Base-by-base conservation (phyloP, 2,113 vertebrate species). In the Corythoichthys intestinalis region DNA sequence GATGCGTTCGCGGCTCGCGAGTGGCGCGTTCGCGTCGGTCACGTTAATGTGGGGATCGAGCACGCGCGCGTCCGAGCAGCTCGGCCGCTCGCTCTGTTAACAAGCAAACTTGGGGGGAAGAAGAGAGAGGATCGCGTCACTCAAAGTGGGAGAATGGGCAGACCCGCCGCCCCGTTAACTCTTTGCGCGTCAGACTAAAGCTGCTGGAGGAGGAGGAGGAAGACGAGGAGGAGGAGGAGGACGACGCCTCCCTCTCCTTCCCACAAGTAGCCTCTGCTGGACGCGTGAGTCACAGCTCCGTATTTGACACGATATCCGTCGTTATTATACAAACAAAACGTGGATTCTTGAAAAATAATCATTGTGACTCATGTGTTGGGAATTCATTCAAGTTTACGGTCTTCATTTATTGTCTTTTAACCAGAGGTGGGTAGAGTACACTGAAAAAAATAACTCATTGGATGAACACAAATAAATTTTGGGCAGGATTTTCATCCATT, bases 101-200 rank as follows among this genome's bases (percentile, higher is more conserved):
- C 93, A 94, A 93, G 93, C 93, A 90, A 93, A 94, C 93, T 94
- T 91, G 93, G 92, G 92, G 92, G 93, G 34, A 14, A 93, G 90
- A 89, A 93, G 91, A 90, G 93, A 94, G 93, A 92, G 83, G 92
- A 93, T 91, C 90, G 92, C 91, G 94, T 95, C 94, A 94, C 92
- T 92, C 90, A 87, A 89, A 88, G 83, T 87, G 85, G 82, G 91
- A 91, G 88, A 85, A 86, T 89, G 84, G 90, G 91, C 85, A 89
- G 90, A 89, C 91, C 87, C 90, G 89, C 91, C 80, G 87, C 88
- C 83, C 85, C 87, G 89, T 93, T 91, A 90, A 91, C 92, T 91
- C 90, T 88, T 91, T 90, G 76, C 81, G 73, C 73, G 71, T 87
- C 86, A 83, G 79, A 4, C 50, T 20, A 44, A 64, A 28, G 60